phyloP scores from a whole-genome alignment of 2,113 vertebrate genomes.

The Trogon melanurus region DNA sequence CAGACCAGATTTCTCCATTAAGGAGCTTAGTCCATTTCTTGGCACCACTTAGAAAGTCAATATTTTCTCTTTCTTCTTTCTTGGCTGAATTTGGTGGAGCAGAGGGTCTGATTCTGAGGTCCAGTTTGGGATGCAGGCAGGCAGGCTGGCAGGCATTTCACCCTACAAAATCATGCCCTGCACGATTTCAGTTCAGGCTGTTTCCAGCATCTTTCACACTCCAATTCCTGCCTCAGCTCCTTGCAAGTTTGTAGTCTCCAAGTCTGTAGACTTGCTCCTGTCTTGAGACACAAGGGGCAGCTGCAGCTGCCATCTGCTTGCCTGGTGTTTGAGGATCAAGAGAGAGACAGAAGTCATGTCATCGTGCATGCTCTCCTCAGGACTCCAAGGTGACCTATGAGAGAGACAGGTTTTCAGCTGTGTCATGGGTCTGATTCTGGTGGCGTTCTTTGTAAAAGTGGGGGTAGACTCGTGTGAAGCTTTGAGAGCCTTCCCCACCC shows the following conservation, averaged over 20 bases:
- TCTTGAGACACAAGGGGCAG: neutral
- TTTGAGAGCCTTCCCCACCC: too few species aligned
- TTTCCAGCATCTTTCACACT: neutral
- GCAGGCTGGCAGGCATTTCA: neutral
- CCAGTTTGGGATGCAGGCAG: neutral
- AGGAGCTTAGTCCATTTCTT: neutral
- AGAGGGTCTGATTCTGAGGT: neutral
- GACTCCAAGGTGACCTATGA: neutral
- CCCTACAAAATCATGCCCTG: neutral
- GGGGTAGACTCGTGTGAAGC: too few species aligned
- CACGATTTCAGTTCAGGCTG: neutral
- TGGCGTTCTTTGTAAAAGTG: too few species aligned
- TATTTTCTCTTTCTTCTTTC: constrained; percentile 8
- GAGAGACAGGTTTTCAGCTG: neutral
- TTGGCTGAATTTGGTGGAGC: neutral
- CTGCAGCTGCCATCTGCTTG: neutral
- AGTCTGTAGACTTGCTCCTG: neutral
- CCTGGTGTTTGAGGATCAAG: neutral
- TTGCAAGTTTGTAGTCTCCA: neutral
- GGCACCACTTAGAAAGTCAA: neutral
- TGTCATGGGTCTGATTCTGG: too few species aligned
- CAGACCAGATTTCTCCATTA: neutral
- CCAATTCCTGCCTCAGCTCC: neutral
- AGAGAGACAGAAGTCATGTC: neutral
- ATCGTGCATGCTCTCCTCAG: neutral